Evolutionary conservation across 2,888 invertebrate species (phyloP).

Genomic region (Ypsolopha scabrella): DNA sequence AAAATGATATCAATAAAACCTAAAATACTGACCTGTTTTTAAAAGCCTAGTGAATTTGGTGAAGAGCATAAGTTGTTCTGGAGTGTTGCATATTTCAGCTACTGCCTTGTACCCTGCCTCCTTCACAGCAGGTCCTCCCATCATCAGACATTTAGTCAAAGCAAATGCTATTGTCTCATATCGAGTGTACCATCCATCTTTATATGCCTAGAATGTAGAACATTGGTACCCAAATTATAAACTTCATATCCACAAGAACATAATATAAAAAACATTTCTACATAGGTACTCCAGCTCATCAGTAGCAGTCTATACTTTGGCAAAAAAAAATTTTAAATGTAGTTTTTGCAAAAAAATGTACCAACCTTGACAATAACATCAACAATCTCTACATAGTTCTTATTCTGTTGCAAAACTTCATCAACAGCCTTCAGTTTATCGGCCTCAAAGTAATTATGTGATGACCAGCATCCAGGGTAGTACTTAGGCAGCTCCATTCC

Average conservation of each 20-base stretch:
- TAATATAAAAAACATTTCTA: too few relatives aligned
- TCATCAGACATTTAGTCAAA: slow-evolving; percentile 69
- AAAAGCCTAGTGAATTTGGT: slow-evolving; percentile 68
- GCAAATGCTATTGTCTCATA: slow-evolving; percentile 74
- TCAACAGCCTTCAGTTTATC: slow-evolving; percentile 48
- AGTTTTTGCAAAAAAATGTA: neutral
- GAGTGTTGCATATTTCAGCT: slow-evolving; percentile 67
- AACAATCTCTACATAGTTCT: slow-evolving; percentile 34
- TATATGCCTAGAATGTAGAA: slow-evolving; percentile 47
- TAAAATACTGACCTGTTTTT: slow-evolving; percentile 37
- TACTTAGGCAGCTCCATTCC: slow-evolving; percentile 66
- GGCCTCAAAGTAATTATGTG: slow-evolving; percentile 57
- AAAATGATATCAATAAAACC: too few relatives aligned
- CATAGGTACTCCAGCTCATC: too few relatives aligned
- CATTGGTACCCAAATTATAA: too few relatives aligned
- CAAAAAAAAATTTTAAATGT: too few relatives aligned
- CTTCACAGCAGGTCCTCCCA: slow-evolving; percentile 45
- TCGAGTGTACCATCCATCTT: slow-evolving; percentile 60
- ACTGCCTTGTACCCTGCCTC: slow-evolving; percentile 65
- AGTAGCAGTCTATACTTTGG: too few relatives aligned
- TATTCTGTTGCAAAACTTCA: slow-evolving; percentile 20
- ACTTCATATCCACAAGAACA: too few relatives aligned
- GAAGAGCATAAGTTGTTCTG: slow-evolving; percentile 75
- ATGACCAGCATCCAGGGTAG: slow-evolving; percentile 67
- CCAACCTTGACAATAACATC: slow-evolving; percentile 45